Evolutionary conservation across 2,888 invertebrate species (phyloP), one percentile per base, ranked within the genome.

Genomic region (Oscheius sp.): DNA sequence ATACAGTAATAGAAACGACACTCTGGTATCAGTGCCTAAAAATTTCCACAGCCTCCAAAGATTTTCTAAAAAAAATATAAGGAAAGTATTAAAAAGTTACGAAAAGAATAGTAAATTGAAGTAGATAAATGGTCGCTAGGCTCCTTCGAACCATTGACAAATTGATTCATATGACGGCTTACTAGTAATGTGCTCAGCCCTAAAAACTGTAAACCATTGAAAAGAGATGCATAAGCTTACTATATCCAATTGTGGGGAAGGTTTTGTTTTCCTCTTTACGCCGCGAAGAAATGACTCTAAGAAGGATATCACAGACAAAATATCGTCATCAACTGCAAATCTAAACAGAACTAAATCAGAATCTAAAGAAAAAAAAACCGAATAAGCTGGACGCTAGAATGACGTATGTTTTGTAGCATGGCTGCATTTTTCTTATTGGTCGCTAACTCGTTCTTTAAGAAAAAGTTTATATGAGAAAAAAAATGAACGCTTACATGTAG

Each of bases 311-410:
- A 69, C 43, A 18, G 69, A 69, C n/a, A 58, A 25, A 23, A 55
- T 45, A 29, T 69, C 69, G 13, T 69, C 69, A 41, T 69, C 58
- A 12, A 69, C 69, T 12, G 69, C 69, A 18, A 41, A 56, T 53
- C 69, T 69, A 55, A 52, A 66, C 13, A 46, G 45, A 23, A 46
- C 45, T 9, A 41, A 27, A 18, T 21, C 29, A n/a, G n/a, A n/a
- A n/a, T n/a, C n/a, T n/a, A n/a, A n/a, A n/a, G n/a, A n/a, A 43
- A 6, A 43, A 46, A 1, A 49, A n/a, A 56, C 69, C 69, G n/a
- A n/a, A 69, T 69, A 13, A 69, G 56, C 27, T 56, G 69, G 0
- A 35, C 43, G n/a, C 45, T 55, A 2, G 69, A 69, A 23, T 55
- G 55, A 2, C 58, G 29, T 18, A 69, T 23, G 35, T 55, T 66